These are phyloP conservation scores for Aldrovandia affinis DNA, from an alignment of 2,797 vertebrate species.

Conservation along the genomic window DNA sequence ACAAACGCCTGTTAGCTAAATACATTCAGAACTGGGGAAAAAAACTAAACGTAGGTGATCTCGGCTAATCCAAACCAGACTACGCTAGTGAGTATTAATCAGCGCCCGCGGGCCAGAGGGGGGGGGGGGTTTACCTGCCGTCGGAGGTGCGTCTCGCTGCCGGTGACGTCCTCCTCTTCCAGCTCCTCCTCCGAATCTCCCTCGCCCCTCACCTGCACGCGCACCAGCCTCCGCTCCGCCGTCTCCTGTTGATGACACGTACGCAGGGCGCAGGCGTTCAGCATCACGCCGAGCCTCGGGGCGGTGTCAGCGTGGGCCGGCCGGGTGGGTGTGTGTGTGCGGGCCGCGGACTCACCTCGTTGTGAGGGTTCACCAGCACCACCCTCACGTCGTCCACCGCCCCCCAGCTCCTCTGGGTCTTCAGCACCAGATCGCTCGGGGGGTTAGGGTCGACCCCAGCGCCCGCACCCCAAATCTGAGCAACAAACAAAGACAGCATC, in stretches of 20 bases:
- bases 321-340: neutral
- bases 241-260: slow-evolving; percentile 65
- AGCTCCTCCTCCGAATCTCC: slow-evolving; percentile 67
- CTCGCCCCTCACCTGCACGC: slow-evolving; percentile 56
- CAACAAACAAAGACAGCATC: slow-evolving; percentile 9
- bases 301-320: too few species aligned
- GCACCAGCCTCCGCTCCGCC: slow-evolving; percentile 69
- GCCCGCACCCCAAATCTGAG: slow-evolving; percentile 81
- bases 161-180: slow-evolving; percentile 66
- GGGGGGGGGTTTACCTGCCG: slow-evolving; percentile 63
- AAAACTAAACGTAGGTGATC: neutral
- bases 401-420: slow-evolving; percentile 76
- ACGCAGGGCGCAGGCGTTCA: neutral
- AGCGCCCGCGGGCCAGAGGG: neutral
- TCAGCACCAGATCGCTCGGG: slow-evolving; percentile 73
- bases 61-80: too few species aligned
- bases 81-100: too few species aligned
- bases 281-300: neutral
- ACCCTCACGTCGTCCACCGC: slow-evolving; percentile 65
- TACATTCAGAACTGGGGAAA: neutral
- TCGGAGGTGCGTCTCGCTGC: slow-evolving; percentile 61
- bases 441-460: slow-evolving; percentile 63
- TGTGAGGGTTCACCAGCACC: slow-evolving; percentile 68
- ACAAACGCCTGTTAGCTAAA: slow-evolving; percentile 18
- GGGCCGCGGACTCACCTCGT: slow-evolving; percentile 66